Conservation (phyloP, 1,140 invertebrate species). For the Caenorhabditis latens region DNA sequence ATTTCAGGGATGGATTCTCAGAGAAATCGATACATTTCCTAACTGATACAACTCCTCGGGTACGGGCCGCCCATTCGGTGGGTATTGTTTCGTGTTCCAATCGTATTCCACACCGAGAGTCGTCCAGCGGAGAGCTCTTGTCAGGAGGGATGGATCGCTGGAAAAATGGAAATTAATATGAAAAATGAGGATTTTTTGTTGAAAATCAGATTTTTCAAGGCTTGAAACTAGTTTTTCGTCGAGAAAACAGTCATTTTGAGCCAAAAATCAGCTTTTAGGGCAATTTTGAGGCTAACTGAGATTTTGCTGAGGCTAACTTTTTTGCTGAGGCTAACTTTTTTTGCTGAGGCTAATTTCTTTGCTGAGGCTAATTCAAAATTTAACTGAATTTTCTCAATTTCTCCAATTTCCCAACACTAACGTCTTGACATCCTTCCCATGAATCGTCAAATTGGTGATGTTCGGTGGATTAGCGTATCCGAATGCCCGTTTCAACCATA, state of each 20-base stretch:
- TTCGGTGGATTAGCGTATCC: slow-evolving; percentile 73
- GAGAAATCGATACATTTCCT: slow-evolving; percentile 40
- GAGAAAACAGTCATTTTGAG: too few species aligned
- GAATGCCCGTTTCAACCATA: slow-evolving; percentile 69
- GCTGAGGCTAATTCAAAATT: too few species aligned
- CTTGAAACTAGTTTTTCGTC: too few species aligned
- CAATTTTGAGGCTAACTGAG: not conserved
- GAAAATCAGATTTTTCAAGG: slow-evolving; percentile 8
- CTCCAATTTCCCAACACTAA: slow-evolving; percentile 13
- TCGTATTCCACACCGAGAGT: slow-evolving; percentile 80
- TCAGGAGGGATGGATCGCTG: slow-evolving; percentile 27
- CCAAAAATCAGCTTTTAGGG: not conserved
- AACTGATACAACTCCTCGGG: slow-evolving; percentile 71
- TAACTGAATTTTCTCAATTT: not conserved
- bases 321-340: too few species aligned
- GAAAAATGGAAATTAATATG: slow-evolving; percentile 4
- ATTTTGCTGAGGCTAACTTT: too few species aligned
- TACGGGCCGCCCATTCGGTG: slow-evolving; percentile 62
- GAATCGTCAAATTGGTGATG: slow-evolving; percentile 70
- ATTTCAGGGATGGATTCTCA: not conserved
- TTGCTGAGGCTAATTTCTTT: too few species aligned
- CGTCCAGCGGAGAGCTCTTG: slow-evolving; percentile 77
- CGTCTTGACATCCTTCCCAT: slow-evolving; percentile 65
- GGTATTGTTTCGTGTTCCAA: slow-evolving; percentile 79
- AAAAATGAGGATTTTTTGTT: slow-evolving; percentile 32